These are phyloP conservation scores for Lucinisca nassula DNA, from an alignment of 2,888 invertebrate species.

Conservation along the genomic window DNA sequence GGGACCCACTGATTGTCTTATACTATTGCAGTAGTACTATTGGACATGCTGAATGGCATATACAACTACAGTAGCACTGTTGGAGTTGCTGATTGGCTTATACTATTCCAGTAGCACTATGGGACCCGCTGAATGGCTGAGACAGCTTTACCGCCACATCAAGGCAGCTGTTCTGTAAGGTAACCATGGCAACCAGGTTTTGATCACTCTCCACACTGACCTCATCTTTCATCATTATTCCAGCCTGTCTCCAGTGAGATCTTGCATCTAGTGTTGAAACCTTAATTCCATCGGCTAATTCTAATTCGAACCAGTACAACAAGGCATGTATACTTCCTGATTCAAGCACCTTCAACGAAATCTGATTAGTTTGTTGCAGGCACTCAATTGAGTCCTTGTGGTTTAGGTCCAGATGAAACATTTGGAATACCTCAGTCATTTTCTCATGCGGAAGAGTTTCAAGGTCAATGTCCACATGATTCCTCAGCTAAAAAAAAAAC, in stretches of 20 bases:
- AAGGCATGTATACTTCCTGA: slow-evolving; percentile 80
- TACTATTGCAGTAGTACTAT: background rate
- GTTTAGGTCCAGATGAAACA: slow-evolving; percentile 80
- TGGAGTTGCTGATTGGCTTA: too few relatives aligned
- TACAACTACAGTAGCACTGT: too few relatives aligned
- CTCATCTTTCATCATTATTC: slow-evolving; percentile 76
- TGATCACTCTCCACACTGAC: slow-evolving; percentile 70
- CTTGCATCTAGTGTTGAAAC: slow-evolving; percentile 77
- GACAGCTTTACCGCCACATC: slow-evolving; percentile 62
- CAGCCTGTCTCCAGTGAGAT: slow-evolving; percentile 83
- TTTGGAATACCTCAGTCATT: slow-evolving; percentile 80
- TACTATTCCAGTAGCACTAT: background rate
- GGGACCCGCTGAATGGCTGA: background rate
- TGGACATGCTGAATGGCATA: too few relatives aligned
- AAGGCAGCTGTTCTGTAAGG: slow-evolving; percentile 81
- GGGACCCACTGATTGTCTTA: background rate
- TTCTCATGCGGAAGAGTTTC: slow-evolving; percentile 77
- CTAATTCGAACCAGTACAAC: slow-evolving; percentile 84
- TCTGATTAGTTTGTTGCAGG: slow-evolving; percentile 67
- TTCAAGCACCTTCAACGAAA: slow-evolving; percentile 71
- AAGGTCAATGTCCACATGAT: slow-evolving; percentile 83
- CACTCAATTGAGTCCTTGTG: slow-evolving; percentile 63
- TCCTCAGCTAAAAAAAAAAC: slow-evolving; percentile 78
- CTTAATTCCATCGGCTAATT: slow-evolving; percentile 68
- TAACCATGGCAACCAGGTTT: slow-evolving; percentile 68